A percentile compares a stretch with the other conserved stretches of the same genome.
Evolutionary conservation across 37 sponge, comb jelly and placozoan species (phyloP).

Genomic region (Hormiphora californensis): DNA sequence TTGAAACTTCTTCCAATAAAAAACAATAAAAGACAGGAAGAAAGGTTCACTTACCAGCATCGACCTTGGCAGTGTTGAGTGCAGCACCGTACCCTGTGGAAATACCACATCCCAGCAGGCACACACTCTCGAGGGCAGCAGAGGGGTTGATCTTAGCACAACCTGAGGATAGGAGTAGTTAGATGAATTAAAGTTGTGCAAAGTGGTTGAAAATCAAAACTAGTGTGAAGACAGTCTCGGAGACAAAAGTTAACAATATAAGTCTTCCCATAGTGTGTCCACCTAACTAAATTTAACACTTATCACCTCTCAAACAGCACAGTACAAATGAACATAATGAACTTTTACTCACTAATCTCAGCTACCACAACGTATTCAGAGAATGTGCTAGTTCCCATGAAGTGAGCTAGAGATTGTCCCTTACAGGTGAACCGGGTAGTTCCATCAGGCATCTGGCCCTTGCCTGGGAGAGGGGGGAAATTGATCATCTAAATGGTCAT

Average conservation of each 20-base stretch:
- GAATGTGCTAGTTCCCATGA: constrained; percentile 95
- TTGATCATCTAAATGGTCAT: neutral
- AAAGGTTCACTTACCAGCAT: neutral
- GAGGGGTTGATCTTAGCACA: constrained; percentile 62
- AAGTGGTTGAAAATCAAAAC: neutral
- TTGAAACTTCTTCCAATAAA: neutral
- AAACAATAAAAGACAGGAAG: neutral
- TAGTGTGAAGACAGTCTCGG: neutral
- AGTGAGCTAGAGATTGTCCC: constrained; percentile 72
- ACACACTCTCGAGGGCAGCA: constrained; percentile 78
- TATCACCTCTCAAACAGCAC: neutral
- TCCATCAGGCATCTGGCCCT: constrained; percentile 93
- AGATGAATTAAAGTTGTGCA: neutral
- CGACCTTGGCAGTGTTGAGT: constrained; percentile 74
- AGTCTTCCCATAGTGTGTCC: neutral
- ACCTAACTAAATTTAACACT: too few species aligned
- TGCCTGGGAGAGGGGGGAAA: constrained; percentile 60
- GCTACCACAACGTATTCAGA: constrained; percentile 92
- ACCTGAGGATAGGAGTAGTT: neutral
- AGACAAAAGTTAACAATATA: neutral
- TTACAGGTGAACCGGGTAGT: constrained; percentile 77
- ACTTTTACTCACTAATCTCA: constrained; percentile 60
- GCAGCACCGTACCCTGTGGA: constrained; percentile 91
- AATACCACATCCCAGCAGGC: constrained; percentile 92
- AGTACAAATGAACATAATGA: neutral